phyloP scores from a whole-genome alignment of 2,113 vertebrate species.

The Calypte anna region DNA sequence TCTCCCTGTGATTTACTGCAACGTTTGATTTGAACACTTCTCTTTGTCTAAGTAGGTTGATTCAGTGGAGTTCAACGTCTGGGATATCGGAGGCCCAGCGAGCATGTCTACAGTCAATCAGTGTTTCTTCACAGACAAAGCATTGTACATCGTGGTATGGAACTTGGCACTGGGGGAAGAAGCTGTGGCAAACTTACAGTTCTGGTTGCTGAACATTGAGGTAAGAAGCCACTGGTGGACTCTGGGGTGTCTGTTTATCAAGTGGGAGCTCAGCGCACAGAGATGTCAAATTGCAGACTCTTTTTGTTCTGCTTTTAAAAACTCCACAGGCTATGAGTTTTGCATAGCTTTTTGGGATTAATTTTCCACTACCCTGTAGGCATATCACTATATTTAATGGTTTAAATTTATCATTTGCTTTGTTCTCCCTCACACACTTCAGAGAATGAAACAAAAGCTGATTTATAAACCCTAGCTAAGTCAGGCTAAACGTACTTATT shows the following conservation, averaged over 20 bases:
- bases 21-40: conserved; percentile 65
- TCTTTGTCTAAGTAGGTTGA: conserved; percentile 84
- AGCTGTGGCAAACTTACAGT: conserved; percentile 92
- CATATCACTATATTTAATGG: conserved; percentile 28
- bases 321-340: conserved; percentile 31
- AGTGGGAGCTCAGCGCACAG: not conserved
- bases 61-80: conserved; percentile 90
- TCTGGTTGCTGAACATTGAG: conserved; percentile 98
- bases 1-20: conserved; percentile 22
- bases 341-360: conserved; percentile 41
- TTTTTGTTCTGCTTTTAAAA: conserved; percentile 25
- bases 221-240: conserved; percentile 71
- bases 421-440: conserved; percentile 34
- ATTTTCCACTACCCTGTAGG: conserved; percentile 26
- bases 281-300: not conserved
- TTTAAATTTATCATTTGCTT: conserved; percentile 64
- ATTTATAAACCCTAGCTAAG: conserved; percentile 59
- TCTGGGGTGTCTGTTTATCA: not conserved
- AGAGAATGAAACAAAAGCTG: conserved; percentile 53
- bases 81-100: conserved; percentile 93
- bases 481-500: conserved; percentile 50
- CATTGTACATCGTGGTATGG: conserved; percentile 95
- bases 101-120: conserved; percentile 97
- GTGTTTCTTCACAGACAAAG: conserved; percentile 98
- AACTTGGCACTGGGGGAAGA: conserved; percentile 97